phyloP scores from a whole-genome alignment of 2,888 invertebrate species.

The Phalera bucephala region DNA sequence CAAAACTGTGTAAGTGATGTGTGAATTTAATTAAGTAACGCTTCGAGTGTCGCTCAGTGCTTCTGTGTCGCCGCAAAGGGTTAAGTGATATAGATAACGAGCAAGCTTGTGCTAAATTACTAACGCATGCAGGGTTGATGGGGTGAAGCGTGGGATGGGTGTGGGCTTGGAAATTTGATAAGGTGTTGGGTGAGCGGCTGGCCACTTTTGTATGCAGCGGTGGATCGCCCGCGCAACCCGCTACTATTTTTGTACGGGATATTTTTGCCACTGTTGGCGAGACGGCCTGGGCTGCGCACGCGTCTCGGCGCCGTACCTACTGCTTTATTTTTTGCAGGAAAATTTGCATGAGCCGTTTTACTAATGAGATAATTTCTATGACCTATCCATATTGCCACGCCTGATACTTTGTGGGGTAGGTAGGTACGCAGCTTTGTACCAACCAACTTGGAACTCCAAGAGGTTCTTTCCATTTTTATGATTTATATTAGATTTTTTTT shows the following conservation, averaged over 20 bases:
- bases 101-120: constrained; percentile 71
- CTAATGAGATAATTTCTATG: constrained; percentile 2
- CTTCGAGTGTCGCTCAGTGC: constrained; percentile 59
- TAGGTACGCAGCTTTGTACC: no score
- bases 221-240: constrained; percentile 43
- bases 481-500: no score
- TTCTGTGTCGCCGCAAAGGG: constrained; percentile 50
- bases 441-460: no score
- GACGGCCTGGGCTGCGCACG: constrained; percentile 33
- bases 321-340: constrained; percentile 2
- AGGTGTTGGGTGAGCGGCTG: constrained; percentile 50
- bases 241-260: constrained; percentile 75
- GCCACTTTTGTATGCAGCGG: constrained; percentile 80
- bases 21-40: constrained; percentile 59
- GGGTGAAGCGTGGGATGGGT: constrained; percentile 58
- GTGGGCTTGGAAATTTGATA: constrained; percentile 81
- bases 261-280: constrained; percentile 44
- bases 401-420: no score
- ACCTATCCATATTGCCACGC: no score
- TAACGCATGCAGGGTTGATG: constrained; percentile 62
- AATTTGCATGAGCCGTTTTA: constrained; percentile 33
- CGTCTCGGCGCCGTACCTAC: constrained; percentile 16
- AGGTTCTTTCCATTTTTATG: no score
- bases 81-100: constrained; percentile 52
- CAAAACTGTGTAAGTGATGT: constrained; percentile 66